Evolutionary conservation across 2,888 invertebrate species (phyloP), one percentile per base, ranked within the genome.

Genomic region (Catocala fraxini): DNA sequence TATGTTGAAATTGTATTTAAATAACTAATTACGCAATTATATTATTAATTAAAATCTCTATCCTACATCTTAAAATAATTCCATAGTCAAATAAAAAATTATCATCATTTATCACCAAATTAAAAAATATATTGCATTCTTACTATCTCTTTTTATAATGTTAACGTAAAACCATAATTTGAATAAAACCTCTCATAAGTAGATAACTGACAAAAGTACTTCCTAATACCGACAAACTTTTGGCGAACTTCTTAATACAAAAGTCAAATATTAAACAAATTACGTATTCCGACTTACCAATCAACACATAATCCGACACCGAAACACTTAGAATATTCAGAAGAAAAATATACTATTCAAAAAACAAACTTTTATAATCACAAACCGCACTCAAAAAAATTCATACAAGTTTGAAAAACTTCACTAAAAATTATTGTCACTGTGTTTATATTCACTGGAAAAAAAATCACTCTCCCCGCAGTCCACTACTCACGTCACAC

Each of bases 261-360:
- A 64, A 59, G 6, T 0, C 52, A n/a, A 25, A n/a, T 53, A 41
- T 35, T 45, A 61, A 65, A 54, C 48, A 68, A 76, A 63, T 65
- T 42, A 53, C 59, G 51, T 43, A 68, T 56, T 62, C 58, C 48
- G 65, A 76, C 70, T 76, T 65, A 73, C 73, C 78, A 63, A 68
- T 75, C 62, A 69, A 77, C 70, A 72, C 75, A 70, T 69, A 65
- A 68, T 68, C 62, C 71, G 46, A 71, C 65, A 64, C 69, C 54
- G 58, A 25, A 25, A 52, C 35, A 64, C 60, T 51, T 42, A 52
- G 52, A 76, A 73, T 63, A 70, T 62, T 71, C 56, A 65, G 56
- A 65, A 45, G 43, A 46, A 59, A 63, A 59, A n/a, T n/a, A 10
- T n/a, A 43, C 42, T 39, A 59, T 63, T 46, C 39, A 7, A 13